Conservation (phyloP, 1,140 invertebrate genomes). For the honey bee (Apis mellifera) region Amel_HAv3.1 CM009934.2:8460001-8460500, state of each 20-base stretch:
- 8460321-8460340: too few species aligned
- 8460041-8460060: slow-evolving; percentile 41
- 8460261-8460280: too few species aligned
- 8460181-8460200: too few species aligned
- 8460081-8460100: slow-evolving; percentile 52
- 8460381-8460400: too few species aligned
- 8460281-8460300: too few species aligned
- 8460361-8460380: too few species aligned
- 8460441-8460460: slow-evolving; percentile 7
- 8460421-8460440: background rate
- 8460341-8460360: too few species aligned
- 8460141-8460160: background rate
- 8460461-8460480: slow-evolving; percentile 44
- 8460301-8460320: too few species aligned
- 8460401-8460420: too few species aligned
- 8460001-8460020: slow-evolving; percentile 49
- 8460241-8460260: too few species aligned
- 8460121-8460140: slow-evolving; percentile 46
- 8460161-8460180: background rate
- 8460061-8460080: slow-evolving; percentile 41
- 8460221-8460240: background rate
- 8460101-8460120: slow-evolving; percentile 52
- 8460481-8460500: slow-evolving; percentile 19
- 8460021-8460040: slow-evolving; percentile 49
- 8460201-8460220: background rate